phyloP scores from a whole-genome alignment of 2,113 vertebrate species.

The Chloropsis cyanopogon region DNA sequence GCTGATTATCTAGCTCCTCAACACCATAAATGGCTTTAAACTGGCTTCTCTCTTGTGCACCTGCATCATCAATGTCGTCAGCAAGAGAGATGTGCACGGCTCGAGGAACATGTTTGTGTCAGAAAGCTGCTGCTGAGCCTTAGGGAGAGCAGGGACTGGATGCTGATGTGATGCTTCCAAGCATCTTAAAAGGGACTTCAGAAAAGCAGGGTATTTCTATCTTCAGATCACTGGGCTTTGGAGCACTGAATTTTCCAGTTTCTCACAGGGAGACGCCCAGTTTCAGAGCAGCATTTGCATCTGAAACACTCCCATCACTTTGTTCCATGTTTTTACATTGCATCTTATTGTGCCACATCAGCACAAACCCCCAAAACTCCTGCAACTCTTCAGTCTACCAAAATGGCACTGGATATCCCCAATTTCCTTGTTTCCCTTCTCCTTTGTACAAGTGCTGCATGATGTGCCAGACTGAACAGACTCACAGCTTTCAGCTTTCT shows the following conservation, averaged over 20 bases:
- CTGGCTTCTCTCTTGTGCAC: constrained; percentile 46
- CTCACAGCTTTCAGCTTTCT: fast-evolving
- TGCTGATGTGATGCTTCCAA: constrained; percentile 11
- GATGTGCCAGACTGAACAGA: neutral
- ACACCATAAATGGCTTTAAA: constrained; percentile 62
- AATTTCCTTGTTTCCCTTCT: neutral
- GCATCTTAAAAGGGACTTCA: constrained; percentile 26
- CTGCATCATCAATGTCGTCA: constrained; percentile 63
- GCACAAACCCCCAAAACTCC: neutral
- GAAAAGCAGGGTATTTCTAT: neutral
- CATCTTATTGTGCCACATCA: neutral
- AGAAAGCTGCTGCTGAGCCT: constrained; percentile 35
- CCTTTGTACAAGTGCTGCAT: fast-evolving
- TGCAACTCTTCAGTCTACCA: neutral
- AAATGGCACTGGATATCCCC: neutral
- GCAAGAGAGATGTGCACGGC: constrained; percentile 45
- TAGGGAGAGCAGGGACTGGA: constrained; percentile 34
- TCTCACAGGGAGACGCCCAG: neutral
- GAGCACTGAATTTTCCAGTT: neutral
- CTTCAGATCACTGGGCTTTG: neutral
- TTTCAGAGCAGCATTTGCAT: neutral
- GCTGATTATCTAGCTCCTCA: constrained; percentile 28
- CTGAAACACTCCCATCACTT: neutral
- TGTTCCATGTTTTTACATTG: neutral
- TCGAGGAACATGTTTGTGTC: constrained; percentile 19